Evolutionary conservation across 92 coral and sea anemone species (phyloP), one percentile per base, ranked within the genome.

Genomic region (Montipora capitata): DNA sequence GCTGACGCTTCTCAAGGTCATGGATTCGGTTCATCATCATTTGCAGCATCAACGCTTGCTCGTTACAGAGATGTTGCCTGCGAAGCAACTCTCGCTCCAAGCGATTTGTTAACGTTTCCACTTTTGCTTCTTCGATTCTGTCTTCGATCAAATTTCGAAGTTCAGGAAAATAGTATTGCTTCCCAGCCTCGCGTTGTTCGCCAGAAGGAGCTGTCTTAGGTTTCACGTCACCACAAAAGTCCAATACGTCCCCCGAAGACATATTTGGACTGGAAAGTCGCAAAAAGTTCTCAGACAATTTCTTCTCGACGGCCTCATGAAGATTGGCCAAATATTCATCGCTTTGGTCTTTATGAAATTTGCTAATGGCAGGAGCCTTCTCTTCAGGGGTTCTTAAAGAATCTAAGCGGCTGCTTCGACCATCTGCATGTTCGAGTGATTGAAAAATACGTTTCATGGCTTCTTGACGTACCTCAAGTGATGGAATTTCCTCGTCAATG

Each of bases 81-180:
- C 82, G 74, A 38, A 77, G 14, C 75, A 77, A 8, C 18, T 85
- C 91, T 1, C 96, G 93, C 39, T 93, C 94, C 18, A 93, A 64
- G 69, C 88, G 88, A 48, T 93, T 93, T 40, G 91, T 79, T 68
- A 93, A 76, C 10, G 88, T 86, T 12, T 93, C 96, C 17, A 93
- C 88, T 64, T 89, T 80, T 42, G 96, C 87, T 63, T 93, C 96
- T 48, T 86, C 74, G 38, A 93, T 45, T 54, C 96, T 88, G 48
- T 74, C 89, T 40, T 90, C 91, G 71, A 93, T 74, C 51, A 89
- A 64, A 68, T 69, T 89, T 41, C 90, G 90, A 40, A 85, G 68
- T 56, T 89, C 93, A 43, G 85, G 88, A 41, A 72, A 79, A 68
- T 42, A 63, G 74, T 67, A 77, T 2, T 72, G 72, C 70, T 83